Evolutionary conservation across 2,113 vertebrate species (phyloP), one percentile per base, ranked within the genome.

Genomic region (Elaphurus davidianus): DNA sequence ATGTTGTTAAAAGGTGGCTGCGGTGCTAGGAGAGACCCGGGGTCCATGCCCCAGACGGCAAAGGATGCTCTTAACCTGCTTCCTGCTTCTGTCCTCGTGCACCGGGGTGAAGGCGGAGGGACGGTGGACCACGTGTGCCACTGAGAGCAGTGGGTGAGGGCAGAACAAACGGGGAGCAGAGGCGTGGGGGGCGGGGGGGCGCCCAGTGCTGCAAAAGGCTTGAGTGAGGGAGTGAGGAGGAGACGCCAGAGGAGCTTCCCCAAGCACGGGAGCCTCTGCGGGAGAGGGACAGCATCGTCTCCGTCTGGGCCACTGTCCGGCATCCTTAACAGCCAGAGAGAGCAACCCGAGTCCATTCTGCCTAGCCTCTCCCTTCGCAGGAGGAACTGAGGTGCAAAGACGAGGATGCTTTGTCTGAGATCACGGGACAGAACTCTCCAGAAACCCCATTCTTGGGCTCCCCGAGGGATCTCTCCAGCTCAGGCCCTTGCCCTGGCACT

Each of bases 141-240:
- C 5, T 1, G 25, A 36, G 12, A 50, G 25, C 11, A 0, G 25
- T 1, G 4, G 30, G 16, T 2, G 47, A 60, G 43, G 19, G 15
- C 19, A 30, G n/a, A 17, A 52, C 3, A n/a, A 25, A 33, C 0
- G 0, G 30, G 47, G 43, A 27, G 2, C 25, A 0, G 47, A 28
- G 25, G 13, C 0, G 0, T 13, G 11, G 23, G 0, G 6, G 19
- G n/a, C n/a, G n/a, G 19, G 79, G 15, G 0, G 6, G 28, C 0
- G 1, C 25, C 40, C 17, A 79, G 7, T 0, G 2, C 47, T 64
- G 33, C 57, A 25, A 60, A 16, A n/a, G 12, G 11, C 19, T 5
- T 12, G 17, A 45, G 3, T 9, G 1, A 0, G 13, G 40, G 1
- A 4, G 2, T 0, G 1, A 59, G 1, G 33, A 30, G 27, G 21